These are phyloP conservation scores for Pseudopleuronectes americanus DNA, from an alignment of 2,797 vertebrate species.

Conservation along the genomic window DNA sequence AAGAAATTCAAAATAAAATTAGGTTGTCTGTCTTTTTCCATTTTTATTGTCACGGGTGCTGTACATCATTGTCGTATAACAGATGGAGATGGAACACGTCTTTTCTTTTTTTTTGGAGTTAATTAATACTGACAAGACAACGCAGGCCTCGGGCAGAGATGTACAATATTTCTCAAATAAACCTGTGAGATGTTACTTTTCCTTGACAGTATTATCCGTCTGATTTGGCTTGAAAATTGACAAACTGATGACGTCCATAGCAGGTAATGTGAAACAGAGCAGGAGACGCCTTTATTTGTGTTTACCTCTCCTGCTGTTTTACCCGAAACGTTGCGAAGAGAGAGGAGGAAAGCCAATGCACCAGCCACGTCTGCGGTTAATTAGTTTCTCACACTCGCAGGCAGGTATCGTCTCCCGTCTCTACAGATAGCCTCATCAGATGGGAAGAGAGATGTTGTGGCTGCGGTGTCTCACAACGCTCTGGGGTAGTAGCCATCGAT, in stretches of 20 bases:
- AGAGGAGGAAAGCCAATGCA: conserved; percentile 57
- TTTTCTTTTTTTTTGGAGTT: conserved; percentile 52
- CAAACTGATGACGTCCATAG: conserved; percentile 16
- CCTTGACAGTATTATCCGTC: conserved; percentile 21
- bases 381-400: conserved; percentile 51
- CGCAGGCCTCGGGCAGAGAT: conserved; percentile 44
- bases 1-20: conserved; percentile 28
- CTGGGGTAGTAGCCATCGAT: conserved; percentile 65
- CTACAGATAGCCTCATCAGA: conserved; percentile 51
- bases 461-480: conserved; percentile 56
- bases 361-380: conserved; percentile 53
- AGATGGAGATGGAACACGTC: conserved; percentile 53
- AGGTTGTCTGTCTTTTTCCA: conserved; percentile 51
- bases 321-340: conserved; percentile 60
- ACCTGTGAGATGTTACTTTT: conserved; percentile 28
- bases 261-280: conserved; percentile 42
- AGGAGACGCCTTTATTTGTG: conserved; percentile 61
- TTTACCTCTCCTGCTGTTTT: conserved; percentile 59
- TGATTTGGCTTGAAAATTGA: conserved; percentile 25
- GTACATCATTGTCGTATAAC: conserved; percentile 65
- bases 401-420: conserved; percentile 41
- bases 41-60: conserved; percentile 60
- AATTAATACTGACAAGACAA: conserved; percentile 69
- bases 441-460: conserved; percentile 60
- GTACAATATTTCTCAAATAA: conserved; percentile 51